Conservation (phyloP, 1,140 invertebrate genomes). For the Drosophila tristis region DNA sequence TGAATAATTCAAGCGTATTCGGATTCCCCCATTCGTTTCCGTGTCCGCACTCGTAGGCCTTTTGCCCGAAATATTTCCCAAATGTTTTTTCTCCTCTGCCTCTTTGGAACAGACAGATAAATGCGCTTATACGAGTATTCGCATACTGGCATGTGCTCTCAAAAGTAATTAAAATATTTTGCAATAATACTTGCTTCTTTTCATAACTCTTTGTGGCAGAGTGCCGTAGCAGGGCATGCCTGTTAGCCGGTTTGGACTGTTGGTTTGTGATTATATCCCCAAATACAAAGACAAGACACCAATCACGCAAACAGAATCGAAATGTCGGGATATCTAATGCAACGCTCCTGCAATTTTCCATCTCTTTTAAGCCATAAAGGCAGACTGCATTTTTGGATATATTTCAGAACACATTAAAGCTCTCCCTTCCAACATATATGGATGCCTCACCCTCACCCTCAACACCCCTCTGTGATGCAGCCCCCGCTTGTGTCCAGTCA, state of each 20-base stretch:
- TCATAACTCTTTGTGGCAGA: no score
- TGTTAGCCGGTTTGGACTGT: no score
- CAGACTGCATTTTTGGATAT: conserved; percentile 10
- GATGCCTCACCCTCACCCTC: no score
- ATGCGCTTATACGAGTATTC: background rate
- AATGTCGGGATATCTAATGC: no score
- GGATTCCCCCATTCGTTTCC: no score
- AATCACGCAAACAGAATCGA: no score
- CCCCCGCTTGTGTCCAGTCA: no score
- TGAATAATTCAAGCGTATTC: conserved; percentile 83
- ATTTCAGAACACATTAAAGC: conserved; percentile 8
- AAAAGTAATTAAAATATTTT: conserved; percentile 70
- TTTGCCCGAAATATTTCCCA: conserved; percentile 7
- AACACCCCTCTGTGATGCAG: background rate
- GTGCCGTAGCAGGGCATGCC: no score
- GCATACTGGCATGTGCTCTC: background rate
- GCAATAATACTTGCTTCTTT: background rate
- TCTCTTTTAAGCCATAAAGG: conserved; percentile 28
- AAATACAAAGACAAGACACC: no score
- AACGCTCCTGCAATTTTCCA: no score
- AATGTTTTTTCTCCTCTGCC: conserved; percentile 23
- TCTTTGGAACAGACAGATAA: no score
- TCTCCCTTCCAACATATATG: background rate
- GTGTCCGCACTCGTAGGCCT: conserved; percentile 37
- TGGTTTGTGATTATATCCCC: no score